phyloP scores from a whole-genome alignment of 2,797 vertebrate genomes.

The Tachyglossus aculeatus region DNA sequence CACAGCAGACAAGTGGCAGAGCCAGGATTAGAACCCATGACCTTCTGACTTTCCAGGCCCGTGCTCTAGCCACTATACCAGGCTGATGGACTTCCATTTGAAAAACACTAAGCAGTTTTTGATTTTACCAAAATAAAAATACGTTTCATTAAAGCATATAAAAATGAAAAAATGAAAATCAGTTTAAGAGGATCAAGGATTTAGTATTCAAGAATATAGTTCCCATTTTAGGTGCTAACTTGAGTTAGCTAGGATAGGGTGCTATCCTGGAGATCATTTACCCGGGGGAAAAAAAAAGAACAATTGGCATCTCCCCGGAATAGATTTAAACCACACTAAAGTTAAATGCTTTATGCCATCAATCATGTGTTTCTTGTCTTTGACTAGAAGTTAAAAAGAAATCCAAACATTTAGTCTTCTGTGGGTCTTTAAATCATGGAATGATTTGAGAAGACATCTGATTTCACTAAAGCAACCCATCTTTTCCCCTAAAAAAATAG shows the following conservation, averaged over 20 bases:
- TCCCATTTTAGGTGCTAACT: no score
- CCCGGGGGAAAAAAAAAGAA: not conserved
- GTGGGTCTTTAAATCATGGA: slow-evolving; percentile 44
- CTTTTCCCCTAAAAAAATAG: slow-evolving; percentile 46
- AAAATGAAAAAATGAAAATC: not conserved
- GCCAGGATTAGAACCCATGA: no score
- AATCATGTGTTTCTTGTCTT: slow-evolving; percentile 9
- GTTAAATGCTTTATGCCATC: slow-evolving; percentile 24
- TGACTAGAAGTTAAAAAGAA: slow-evolving; percentile 30
- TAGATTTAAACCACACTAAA: not conserved
- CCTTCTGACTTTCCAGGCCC: no score
- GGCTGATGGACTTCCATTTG: no score
- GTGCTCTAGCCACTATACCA: no score
- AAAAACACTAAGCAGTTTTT: not conserved
- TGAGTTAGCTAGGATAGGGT: no score
- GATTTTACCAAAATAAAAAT: not conserved
- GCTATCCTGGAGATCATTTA: not conserved
- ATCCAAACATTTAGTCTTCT: slow-evolving; percentile 13
- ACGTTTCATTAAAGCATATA: not conserved
- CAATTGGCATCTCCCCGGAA: not conserved
- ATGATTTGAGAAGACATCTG: slow-evolving; percentile 58
- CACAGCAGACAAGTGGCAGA: no score
- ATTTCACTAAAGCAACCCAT: slow-evolving; percentile 58
- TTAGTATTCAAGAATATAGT: slow-evolving; percentile 7
- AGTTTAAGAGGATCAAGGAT: not conserved